These are phyloP conservation scores for Diarsia brunnea DNA, from an alignment of 2,888 invertebrate species.

Conservation along the genomic window DNA sequence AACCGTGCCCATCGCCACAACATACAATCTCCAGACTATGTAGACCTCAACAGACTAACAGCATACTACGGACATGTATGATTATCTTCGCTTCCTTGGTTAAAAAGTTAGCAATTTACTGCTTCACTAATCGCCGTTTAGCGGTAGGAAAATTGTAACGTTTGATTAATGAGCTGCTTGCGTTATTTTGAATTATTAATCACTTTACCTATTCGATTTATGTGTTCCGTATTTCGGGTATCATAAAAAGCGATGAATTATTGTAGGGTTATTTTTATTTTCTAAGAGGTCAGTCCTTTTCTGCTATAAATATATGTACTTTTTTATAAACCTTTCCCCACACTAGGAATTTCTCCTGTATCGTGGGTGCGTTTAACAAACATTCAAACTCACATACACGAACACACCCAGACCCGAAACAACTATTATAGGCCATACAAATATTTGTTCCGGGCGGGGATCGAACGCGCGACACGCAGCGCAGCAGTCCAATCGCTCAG, in stretches of 20 bases:
- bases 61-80: constrained; percentile 12
- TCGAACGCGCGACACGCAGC: too few relatives aligned
- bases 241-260: background rate
- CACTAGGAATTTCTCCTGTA: too few relatives aligned
- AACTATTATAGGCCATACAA: too few relatives aligned
- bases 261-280: too few relatives aligned
- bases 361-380: too few relatives aligned
- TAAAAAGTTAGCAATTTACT: constrained; percentile 64
- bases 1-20: background rate
- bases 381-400: too few relatives aligned
- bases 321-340: too few relatives aligned
- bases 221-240: constrained; percentile 14
- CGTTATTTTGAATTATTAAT: constrained; percentile 39
- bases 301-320: too few relatives aligned
- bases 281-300: background rate
- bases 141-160: constrained; percentile 29
- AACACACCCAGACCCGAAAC: too few relatives aligned
- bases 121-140: constrained; percentile 46
- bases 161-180: constrained; percentile 26
- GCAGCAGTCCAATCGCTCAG: too few relatives aligned
- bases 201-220: constrained; percentile 2
- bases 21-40: constrained; percentile 16
- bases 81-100: constrained; percentile 62
- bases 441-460: too few relatives aligned
- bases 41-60: constrained; percentile 59